Percentiles rank a stretch among this genome's conserved stretches.
Conservation (phyloP, 2,888 invertebrate genomes). For the Agonopterix heracliana region DNA sequence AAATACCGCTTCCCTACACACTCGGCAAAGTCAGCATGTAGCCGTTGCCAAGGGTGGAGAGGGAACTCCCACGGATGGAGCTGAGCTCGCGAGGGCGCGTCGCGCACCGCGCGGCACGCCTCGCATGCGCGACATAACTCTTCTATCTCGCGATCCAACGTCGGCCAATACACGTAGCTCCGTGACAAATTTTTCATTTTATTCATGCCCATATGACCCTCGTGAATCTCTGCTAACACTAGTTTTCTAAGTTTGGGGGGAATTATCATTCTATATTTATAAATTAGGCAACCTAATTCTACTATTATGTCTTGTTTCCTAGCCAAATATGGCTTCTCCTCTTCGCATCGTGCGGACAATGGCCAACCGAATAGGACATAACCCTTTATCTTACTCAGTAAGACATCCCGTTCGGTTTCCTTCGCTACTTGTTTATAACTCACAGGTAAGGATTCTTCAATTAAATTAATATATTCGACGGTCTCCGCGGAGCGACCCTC, state of each 20-base stretch:
- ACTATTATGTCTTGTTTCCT: constrained; percentile 5
- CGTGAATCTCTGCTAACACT: not conserved
- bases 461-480: constrained; percentile 3
- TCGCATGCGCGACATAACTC: constrained; percentile 4
- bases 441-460: constrained; percentile 12
- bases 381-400: too few species aligned
- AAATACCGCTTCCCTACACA: constrained; percentile 16
- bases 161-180: too few species aligned
- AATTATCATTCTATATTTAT: too few species aligned
- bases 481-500: not conserved
- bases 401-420: too few species aligned
- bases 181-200: too few species aligned
- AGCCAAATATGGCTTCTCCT: constrained; percentile 8
- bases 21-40: constrained; percentile 17
- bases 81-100: constrained; percentile 13
- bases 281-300: constrained; percentile 10
- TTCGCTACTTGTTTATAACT: too few species aligned
- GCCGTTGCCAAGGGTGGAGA: constrained; percentile 17
- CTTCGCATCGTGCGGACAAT: constrained; percentile 3
- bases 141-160: constrained; percentile 13
- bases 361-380: constrained; percentile 20
- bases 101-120: constrained; percentile 10
- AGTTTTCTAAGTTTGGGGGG: not conserved
- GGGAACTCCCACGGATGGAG: too few species aligned
- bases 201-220: too few species aligned